phyloP scores from a whole-genome alignment of 2,888 invertebrate species.

The Muschampia plurimacula region DNA sequence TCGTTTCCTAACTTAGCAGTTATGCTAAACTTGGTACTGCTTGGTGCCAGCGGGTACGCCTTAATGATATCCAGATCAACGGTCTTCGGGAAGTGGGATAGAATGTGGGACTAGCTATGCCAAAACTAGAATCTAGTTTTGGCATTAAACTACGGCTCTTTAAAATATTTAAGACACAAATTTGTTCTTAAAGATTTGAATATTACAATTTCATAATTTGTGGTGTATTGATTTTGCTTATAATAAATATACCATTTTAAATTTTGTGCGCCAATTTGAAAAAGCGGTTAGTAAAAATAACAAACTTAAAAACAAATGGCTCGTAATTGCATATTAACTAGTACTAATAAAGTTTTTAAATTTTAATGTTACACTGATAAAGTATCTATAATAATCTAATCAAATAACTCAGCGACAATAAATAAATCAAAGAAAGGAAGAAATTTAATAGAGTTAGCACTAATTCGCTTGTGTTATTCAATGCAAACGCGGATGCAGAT shows the following conservation, averaged over 20 bases:
- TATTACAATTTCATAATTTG: not conserved
- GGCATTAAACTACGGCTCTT: constrained; percentile 10
- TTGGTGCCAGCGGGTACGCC: constrained; percentile 46
- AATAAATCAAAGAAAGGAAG: no score
- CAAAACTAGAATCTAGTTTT: constrained; percentile 15
- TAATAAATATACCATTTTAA: no score
- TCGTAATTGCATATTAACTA: no score
- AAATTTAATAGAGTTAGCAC: constrained; percentile 11
- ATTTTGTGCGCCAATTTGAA: no score
- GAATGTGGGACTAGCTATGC: constrained; percentile 16
- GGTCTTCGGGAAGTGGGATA: constrained; percentile 34
- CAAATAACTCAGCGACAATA: no score
- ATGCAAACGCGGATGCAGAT: no score
- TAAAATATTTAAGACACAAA: not conserved
- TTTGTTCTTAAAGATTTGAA: not conserved
- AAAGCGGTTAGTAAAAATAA: no score
- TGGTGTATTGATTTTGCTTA: no score
- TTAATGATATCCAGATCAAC: constrained; percentile 41
- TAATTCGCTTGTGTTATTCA: constrained; percentile 2
- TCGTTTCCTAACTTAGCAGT: constrained; percentile 52
- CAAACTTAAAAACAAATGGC: no score
- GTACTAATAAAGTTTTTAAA: no score
- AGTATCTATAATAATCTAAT: no score
- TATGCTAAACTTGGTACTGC: constrained; percentile 48
- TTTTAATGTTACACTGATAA: no score